Evolutionary conservation across 2,113 vertebrate species (phyloP).

Genomic region (Phasianus colchicus): DNA sequence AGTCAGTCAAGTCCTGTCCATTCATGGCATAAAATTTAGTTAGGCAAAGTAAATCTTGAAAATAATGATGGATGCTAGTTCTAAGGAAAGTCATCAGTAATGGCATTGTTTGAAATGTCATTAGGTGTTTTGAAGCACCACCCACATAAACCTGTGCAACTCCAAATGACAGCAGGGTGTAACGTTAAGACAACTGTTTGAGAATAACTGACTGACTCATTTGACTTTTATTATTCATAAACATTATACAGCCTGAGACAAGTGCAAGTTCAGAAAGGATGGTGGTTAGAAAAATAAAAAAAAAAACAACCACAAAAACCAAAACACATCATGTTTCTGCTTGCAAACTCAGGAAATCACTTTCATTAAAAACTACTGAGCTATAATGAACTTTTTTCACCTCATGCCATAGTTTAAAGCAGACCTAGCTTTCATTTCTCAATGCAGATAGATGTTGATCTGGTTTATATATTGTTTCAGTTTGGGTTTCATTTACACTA

Average conservation of each 20-base stretch:
- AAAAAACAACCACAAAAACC: background rate
- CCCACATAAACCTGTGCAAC: background rate
- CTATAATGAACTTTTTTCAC: background rate
- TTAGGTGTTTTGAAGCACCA: constrained; percentile 1
- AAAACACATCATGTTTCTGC: background rate
- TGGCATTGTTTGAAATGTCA: background rate
- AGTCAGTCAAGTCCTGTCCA: background rate
- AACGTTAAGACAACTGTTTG: constrained; percentile 2
- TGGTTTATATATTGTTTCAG: background rate
- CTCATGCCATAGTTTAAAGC: background rate
- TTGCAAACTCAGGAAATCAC: background rate
- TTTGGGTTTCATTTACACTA: background rate
- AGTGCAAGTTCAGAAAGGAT: background rate
- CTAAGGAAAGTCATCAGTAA: background rate
- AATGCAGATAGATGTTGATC: background rate
- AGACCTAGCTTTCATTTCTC: background rate
- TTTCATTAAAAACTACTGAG: background rate
- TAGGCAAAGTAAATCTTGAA: background rate
- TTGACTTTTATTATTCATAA: background rate
- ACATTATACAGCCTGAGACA: background rate
- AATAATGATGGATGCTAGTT: background rate
- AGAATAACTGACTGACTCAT: constrained; percentile 17
- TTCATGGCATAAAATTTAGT: background rate
- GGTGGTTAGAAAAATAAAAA: background rate
- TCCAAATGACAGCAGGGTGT: background rate